These are phyloP conservation scores for Hydrozoanthus tunicans DNA, from an alignment of 64 coral and sea anemone genomes.

Conservation along the genomic window DNA sequence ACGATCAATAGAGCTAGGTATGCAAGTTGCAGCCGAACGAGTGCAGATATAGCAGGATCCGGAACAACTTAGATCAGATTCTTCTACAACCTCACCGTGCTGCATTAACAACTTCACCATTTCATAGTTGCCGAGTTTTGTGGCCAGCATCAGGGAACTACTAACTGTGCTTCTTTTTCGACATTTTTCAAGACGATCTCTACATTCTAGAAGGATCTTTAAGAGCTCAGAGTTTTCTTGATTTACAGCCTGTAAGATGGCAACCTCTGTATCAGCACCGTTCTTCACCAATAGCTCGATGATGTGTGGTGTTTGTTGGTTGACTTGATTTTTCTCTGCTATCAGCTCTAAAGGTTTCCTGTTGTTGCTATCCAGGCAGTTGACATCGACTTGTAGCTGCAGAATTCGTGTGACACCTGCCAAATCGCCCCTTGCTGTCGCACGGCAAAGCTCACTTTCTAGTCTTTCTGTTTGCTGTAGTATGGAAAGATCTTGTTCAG, in stretches of 20 bases:
- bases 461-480: neutral
- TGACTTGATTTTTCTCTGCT: neutral
- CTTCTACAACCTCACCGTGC: neutral
- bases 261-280: conserved; percentile 5
- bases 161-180: neutral
- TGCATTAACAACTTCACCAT: conserved; percentile 26
- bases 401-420: neutral
- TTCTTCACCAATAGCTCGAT: conserved; percentile 1
- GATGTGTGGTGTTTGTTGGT: neutral
- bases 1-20: neutral
- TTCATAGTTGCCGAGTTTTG: conserved; percentile 7
- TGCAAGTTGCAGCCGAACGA: neutral
- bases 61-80: neutral
- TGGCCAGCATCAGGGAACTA: neutral
- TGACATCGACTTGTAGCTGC: neutral
- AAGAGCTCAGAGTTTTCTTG: neutral
- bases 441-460: conserved; percentile 19
- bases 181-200: neutral
- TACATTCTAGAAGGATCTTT: conserved; percentile 9
- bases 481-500: too few relatives aligned
- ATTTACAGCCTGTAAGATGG: neutral
- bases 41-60: neutral
- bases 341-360: neutral
- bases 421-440: neutral
- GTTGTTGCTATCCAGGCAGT: neutral